These are phyloP conservation scores for Sigmodon hispidus DNA, from an alignment of 2,113 vertebrate genomes.

Conservation along the genomic window DNA sequence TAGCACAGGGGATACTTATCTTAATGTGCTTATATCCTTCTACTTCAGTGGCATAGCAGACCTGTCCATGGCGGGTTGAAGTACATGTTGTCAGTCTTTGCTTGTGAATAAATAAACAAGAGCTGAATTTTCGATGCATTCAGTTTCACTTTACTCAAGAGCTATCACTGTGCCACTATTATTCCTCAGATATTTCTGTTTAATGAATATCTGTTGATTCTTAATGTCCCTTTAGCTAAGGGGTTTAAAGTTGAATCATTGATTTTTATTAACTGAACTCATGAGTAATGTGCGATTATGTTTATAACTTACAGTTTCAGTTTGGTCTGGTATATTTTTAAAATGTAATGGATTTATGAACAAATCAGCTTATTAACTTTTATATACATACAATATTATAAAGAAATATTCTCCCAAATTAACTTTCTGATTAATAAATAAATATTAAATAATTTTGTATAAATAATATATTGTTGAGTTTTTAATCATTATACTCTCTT, in stretches of 20 bases:
- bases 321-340: conserved; percentile 47
- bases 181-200: background rate
- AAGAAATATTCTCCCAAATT: conserved; percentile 67
- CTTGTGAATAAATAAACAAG: background rate
- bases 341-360: conserved; percentile 49
- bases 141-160: background rate
- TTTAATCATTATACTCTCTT: background rate
- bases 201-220: background rate
- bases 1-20: background rate
- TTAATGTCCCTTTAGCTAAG: background rate
- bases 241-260: conserved; percentile 33
- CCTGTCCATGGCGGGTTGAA: background rate
- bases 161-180: background rate
- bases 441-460: conserved; percentile 76
- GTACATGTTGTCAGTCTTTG: background rate
- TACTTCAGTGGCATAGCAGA: background rate
- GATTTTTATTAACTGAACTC: background rate
- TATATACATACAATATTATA: conserved; percentile 22
- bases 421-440: conserved; percentile 44
- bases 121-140: background rate
- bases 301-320: background rate
- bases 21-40: background rate
- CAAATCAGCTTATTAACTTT: conserved; percentile 8
- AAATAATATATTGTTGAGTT: conserved; percentile 57
- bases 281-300: background rate